Base-by-base conservation (phyloP, 30 jellyfish, hydroid and myxozoan genomes). In the Morbakka virulenta region DNA sequence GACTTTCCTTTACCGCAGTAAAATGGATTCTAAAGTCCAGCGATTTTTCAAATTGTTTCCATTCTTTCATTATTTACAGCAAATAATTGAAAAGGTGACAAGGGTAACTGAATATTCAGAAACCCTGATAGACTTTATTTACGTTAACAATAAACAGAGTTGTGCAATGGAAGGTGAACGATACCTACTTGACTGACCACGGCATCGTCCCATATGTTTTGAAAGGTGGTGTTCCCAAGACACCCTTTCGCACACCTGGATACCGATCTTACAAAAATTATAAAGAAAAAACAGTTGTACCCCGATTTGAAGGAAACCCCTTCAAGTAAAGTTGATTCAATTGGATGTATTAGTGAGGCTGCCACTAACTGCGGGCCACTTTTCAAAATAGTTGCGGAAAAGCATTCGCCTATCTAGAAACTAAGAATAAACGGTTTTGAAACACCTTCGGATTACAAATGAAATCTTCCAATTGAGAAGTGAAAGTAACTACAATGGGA, bases 131-230 rank as follows among this genome's bases (percentile, higher is more conserved):
- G n/a, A n/a, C n/a, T n/a, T n/a, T n/a, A 47, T 36, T 36, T 36
- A 3, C 3, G 69, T 75, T 32, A 75, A 53, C 86, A 75, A 26
- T 27, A 61, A 75, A 75, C 80, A 52, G 67, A 52, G 77, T 75
- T 57, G 86, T 75, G 29, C 86, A 73, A 50, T 73, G 53, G 74
- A n/a, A n/a, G n/a, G n/a, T n/a, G n/a, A n/a, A n/a, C n/a, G n/a
- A n/a, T n/a, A n/a, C n/a, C n/a, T n/a, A 52, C 76, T 33, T 75
- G 86, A 75, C 77, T 75, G 86, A 53, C 77, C 86, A 75, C 78
- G 62, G 76, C 77, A 75, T 75, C 81, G 65, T 53, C 65, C 34
- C 32, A 1, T 72, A 61, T 28, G 51, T 72, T 75, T 35, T 53
- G 66, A 52, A 75, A 75, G 68, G 80, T 52, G 86, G 80, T 27